A percentile compares a stretch with the other conserved stretches of the same genome.
These are phyloP conservation scores for human DNA, from an alignment of 2,113 vertebrate species.

Conservation along the genomic window DNA sequence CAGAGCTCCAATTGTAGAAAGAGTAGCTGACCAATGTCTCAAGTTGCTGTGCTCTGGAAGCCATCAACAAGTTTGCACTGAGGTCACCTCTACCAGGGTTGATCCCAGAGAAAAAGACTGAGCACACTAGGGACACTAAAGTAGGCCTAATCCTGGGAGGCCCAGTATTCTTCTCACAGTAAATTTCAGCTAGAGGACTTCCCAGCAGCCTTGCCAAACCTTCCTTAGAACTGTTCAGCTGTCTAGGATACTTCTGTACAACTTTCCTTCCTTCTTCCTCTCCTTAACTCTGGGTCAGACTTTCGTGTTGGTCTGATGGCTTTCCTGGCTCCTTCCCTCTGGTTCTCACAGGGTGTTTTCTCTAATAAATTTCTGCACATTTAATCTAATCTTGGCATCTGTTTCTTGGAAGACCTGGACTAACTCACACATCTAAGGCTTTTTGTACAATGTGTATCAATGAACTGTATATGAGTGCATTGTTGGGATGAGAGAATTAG, in stretches of 20 bases:
- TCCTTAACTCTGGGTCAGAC: not conserved
- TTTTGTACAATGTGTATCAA: not conserved
- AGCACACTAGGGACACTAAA: not conserved
- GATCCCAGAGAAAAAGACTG: not conserved
- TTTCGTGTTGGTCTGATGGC: not conserved
- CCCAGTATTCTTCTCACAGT: not conserved
- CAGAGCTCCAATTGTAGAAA: not conserved
- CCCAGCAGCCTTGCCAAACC: not conserved
- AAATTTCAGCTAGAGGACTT: not conserved
- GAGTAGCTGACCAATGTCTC: not conserved
- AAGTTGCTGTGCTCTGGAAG: not conserved
- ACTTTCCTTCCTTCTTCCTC: no score
- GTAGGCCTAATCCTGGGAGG: not conserved
- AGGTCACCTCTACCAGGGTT: not conserved
- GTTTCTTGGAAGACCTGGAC: not conserved
- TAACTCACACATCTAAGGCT: not conserved
- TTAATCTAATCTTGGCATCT: not conserved
- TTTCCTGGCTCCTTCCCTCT: no score
- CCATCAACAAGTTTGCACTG: fast-evolving
- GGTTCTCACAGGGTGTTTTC: not conserved
- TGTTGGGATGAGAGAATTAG: not conserved
- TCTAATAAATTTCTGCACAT: not conserved
- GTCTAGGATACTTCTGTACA: not conserved
- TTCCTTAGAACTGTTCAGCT: not conserved
- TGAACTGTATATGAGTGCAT: not conserved